These are phyloP conservation scores for Prolemur simus DNA, from an alignment of 2,113 vertebrate species.

Conservation along the genomic window DNA sequence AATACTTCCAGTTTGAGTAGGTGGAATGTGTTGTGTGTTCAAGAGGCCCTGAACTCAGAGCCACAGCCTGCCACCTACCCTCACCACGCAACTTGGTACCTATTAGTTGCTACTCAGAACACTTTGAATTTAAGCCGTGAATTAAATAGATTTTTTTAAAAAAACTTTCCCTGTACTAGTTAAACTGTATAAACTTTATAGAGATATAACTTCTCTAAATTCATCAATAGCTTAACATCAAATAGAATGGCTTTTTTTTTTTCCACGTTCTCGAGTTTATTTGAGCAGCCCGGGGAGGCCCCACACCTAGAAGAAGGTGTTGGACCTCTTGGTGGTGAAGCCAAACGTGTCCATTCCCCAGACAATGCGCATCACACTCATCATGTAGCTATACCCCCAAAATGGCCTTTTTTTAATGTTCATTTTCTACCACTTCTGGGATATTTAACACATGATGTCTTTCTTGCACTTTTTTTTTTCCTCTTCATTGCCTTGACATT, in stretches of 20 bases:
- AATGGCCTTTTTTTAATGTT: neutral
- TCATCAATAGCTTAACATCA: neutral
- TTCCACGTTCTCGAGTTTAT: constrained; percentile 36
- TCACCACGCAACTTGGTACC: neutral
- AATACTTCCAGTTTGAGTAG: neutral
- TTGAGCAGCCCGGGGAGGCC: neutral
- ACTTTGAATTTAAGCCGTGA: neutral
- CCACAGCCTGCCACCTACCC: neutral
- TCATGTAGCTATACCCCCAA: too few relatives aligned
- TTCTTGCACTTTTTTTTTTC: neutral
- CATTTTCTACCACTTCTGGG: neutral
- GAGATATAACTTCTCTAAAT: neutral
- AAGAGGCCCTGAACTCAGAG: neutral
- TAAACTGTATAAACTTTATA: neutral
- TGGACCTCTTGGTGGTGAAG: constrained; percentile 99
- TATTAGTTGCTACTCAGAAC: neutral
- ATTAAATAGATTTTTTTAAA: neutral
- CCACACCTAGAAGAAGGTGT: constrained; percentile 93
- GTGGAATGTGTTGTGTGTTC: neutral
- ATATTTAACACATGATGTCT: neutral
- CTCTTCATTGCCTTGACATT: neutral
- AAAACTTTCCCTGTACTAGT: neutral
- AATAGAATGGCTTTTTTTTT: neutral
- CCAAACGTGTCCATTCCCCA: too few relatives aligned
- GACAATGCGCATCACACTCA: too few relatives aligned